These are phyloP conservation scores for Mesembrinibis cayennensis DNA, from an alignment of 2,113 vertebrate genomes.

Conservation along the genomic window DNA sequence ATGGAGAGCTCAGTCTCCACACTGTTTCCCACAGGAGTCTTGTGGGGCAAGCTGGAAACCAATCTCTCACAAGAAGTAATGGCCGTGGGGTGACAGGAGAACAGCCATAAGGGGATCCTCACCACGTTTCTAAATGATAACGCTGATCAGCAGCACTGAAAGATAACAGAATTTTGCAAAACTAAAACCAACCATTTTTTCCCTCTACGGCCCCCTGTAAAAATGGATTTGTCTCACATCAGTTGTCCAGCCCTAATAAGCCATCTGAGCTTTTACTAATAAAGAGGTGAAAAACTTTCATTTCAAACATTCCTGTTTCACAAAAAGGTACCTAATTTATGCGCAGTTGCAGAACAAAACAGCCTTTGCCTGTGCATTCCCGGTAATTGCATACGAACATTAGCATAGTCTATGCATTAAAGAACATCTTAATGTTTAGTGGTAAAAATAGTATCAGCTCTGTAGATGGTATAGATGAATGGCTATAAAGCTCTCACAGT, in stretches of 20 bases:
- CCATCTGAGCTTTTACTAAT: neutral
- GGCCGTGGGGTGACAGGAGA: neutral
- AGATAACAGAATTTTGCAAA: neutral
- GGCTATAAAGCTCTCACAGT: constrained; percentile 18
- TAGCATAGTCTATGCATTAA: constrained; percentile 17
- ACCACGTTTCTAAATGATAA: accelerated
- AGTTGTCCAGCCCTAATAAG: neutral
- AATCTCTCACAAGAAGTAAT: accelerated
- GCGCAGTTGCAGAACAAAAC: neutral
- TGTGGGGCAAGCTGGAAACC: neutral
- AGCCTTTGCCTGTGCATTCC: neutral
- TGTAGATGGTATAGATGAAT: constrained; percentile 33
- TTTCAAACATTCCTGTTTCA: neutral
- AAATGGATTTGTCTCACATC: neutral
- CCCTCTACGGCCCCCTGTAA: neutral
- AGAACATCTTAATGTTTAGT: constrained; percentile 20
- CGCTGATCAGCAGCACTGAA: neutral
- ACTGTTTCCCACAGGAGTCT: accelerated
- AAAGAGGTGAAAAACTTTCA: neutral
- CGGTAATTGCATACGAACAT: neutral
- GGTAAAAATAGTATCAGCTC: constrained; percentile 44
- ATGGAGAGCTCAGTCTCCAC: accelerated
- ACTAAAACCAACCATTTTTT: neutral
- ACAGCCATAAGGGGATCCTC: neutral
- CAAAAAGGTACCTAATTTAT: neutral